These are phyloP conservation scores for Euleptes europaea DNA, from an alignment of 2,113 vertebrate genomes.

Conservation along the genomic window DNA sequence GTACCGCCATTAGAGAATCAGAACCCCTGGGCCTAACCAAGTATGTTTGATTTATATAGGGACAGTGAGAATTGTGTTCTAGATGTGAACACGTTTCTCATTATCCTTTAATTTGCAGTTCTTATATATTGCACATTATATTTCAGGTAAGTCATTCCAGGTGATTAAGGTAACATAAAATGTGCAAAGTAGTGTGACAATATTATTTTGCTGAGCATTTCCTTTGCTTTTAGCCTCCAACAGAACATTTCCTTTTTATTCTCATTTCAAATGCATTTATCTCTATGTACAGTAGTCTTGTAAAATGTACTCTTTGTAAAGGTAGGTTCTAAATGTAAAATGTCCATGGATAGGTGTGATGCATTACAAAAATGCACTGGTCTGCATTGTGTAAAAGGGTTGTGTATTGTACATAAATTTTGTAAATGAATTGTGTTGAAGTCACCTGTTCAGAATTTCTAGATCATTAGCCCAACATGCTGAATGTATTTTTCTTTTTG, in stretches of 20 bases:
- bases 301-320: conserved; percentile 51
- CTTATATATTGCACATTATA: not conserved
- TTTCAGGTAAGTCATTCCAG: conserved; percentile 52
- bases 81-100: conserved; percentile 47
- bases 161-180: conserved; percentile 68
- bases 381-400: not conserved
- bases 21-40: not conserved
- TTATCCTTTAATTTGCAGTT: conserved; percentile 38
- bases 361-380: conserved; percentile 7
- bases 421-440: conserved; percentile 46
- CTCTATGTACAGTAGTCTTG: conserved; percentile 38
- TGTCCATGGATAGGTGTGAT: not conserved
- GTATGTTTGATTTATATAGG: conserved; percentile 19
- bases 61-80: conserved; percentile 30
- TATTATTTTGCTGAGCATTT: conserved; percentile 25
- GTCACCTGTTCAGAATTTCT: conserved; percentile 40
- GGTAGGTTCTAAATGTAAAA: conserved; percentile 54
- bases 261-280: conserved; percentile 33
- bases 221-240: conserved; percentile 11
- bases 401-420: conserved; percentile 49
- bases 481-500: conserved; percentile 51
- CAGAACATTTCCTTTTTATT: not conserved
- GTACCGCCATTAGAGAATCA: conserved; percentile 18
- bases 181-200: conserved; percentile 26
- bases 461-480: conserved; percentile 39